phyloP scores from a whole-genome alignment of 2,113 vertebrate species.

The Argyrosomus japonicus region DNA sequence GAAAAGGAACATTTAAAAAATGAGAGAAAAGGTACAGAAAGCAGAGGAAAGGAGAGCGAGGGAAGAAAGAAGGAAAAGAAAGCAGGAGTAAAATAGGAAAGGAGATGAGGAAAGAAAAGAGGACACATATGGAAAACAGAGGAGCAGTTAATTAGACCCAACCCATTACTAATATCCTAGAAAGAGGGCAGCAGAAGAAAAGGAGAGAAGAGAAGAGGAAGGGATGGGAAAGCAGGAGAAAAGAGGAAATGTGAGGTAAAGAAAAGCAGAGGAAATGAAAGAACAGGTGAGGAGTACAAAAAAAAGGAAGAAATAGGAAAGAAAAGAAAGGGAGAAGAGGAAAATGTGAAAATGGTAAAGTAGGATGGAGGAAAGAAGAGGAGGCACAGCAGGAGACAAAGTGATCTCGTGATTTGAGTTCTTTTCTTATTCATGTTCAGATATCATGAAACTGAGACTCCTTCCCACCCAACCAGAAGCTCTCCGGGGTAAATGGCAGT shows the following conservation, averaged over 20 bases:
- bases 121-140: too few relatives aligned
- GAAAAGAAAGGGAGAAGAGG: not conserved
- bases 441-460: constrained; percentile 28
- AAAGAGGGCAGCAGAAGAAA: too few relatives aligned
- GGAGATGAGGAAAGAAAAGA: not conserved
- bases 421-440: not conserved
- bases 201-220: too few relatives aligned
- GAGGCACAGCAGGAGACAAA: not conserved
- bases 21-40: not conserved
- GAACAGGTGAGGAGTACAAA: not conserved
- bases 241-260: not conserved
- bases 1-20: too few relatives aligned
- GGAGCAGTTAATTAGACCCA: too few relatives aligned
- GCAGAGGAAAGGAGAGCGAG: not conserved
- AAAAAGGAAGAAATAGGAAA: too few relatives aligned
- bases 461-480: constrained; percentile 21
- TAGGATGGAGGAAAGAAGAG: not conserved
- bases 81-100: not conserved
- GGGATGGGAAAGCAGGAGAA: not conserved
- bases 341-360: not conserved
- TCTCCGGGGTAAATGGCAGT: constrained; percentile 13
- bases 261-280: not conserved
- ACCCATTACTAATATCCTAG: too few relatives aligned
- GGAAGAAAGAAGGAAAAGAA: too few relatives aligned
- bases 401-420: constrained; percentile 1